A percentile compares a stretch with the other conserved stretches of the same genome.
These are phyloP conservation scores for Epizoanthus ramosus DNA, from an alignment of 92 coral and sea anemone species.

Conservation along the genomic window DNA sequence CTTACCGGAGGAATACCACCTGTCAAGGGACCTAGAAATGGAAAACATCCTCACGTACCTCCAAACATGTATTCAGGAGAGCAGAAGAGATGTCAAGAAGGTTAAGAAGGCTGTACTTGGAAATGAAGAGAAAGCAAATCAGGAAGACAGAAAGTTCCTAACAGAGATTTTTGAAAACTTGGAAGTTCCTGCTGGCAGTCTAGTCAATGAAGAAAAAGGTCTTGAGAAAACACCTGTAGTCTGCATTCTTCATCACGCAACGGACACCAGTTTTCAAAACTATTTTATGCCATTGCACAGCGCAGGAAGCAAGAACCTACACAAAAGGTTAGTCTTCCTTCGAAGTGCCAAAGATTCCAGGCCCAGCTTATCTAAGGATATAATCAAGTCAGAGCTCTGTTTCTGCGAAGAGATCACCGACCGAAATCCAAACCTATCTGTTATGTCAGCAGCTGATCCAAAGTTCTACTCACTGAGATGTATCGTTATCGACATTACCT, in stretches of 20 bases:
- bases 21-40: slow-evolving; percentile 24
- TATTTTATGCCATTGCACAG: not conserved
- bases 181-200: not conserved
- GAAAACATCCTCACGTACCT: slow-evolving; percentile 31
- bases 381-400: slow-evolving; percentile 33
- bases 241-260: slow-evolving; percentile 29
- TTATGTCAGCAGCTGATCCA: slow-evolving; percentile 59
- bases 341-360: slow-evolving; percentile 38
- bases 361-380: not conserved
- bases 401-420: slow-evolving; percentile 27
- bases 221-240: not conserved
- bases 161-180: slow-evolving; percentile 14
- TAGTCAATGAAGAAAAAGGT: not conserved
- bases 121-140: slow-evolving; percentile 1
- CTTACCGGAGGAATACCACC: slow-evolving; percentile 21
- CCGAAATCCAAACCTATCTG: slow-evolving; percentile 31
- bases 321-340: slow-evolving; percentile 38
- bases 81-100: slow-evolving; percentile 12
- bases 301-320: not conserved
- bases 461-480: slow-evolving; percentile 35
- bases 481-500: slow-evolving; percentile 45
- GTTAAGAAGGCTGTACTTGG: slow-evolving; percentile 35
- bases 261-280: slow-evolving; percentile 6
- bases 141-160: not conserved
- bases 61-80: not conserved